Conservation (phyloP, 1,140 invertebrate genomes). For the Nasonia longicornis region DNA sequence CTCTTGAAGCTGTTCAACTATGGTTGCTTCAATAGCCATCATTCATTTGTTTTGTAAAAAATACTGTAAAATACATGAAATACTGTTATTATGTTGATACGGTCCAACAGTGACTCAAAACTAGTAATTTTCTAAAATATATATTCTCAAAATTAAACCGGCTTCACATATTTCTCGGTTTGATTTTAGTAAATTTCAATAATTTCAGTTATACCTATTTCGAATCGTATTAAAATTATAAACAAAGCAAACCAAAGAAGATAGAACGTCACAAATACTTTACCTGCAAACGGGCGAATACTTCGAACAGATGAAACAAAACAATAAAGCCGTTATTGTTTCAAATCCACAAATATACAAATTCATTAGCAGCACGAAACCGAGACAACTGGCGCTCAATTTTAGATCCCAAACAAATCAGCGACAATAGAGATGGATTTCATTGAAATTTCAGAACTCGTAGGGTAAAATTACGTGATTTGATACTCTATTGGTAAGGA, state of each 20-base stretch:
- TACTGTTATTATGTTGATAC: not conserved
- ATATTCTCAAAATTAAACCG: not conserved
- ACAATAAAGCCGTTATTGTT: not conserved
- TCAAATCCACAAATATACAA: not conserved
- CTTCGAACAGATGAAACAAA: not conserved
- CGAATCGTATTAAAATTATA: too few relatives aligned
- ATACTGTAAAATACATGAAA: slow-evolving; percentile 17
- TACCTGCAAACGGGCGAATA: not conserved
- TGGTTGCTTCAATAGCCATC: slow-evolving; percentile 57
- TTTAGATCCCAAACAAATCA: not conserved
- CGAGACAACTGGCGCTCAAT: not conserved
- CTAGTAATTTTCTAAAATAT: not conserved
- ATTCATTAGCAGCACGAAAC: not conserved
- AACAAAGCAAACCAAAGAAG: too few relatives aligned
- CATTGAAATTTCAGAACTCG: not conserved
- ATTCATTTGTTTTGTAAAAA: slow-evolving; percentile 27
- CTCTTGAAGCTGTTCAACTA: slow-evolving; percentile 58
- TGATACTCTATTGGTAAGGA: too few relatives aligned
- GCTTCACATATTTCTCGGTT: not conserved
- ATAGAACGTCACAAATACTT: not conserved
- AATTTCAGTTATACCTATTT: not conserved
- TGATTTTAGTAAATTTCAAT: not conserved
- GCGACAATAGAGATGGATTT: not conserved
- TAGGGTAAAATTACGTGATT: too few relatives aligned
- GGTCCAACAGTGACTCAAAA: not conserved